Conservation (phyloP, 2,888 invertebrate species). For the Erebia ligea region DNA sequence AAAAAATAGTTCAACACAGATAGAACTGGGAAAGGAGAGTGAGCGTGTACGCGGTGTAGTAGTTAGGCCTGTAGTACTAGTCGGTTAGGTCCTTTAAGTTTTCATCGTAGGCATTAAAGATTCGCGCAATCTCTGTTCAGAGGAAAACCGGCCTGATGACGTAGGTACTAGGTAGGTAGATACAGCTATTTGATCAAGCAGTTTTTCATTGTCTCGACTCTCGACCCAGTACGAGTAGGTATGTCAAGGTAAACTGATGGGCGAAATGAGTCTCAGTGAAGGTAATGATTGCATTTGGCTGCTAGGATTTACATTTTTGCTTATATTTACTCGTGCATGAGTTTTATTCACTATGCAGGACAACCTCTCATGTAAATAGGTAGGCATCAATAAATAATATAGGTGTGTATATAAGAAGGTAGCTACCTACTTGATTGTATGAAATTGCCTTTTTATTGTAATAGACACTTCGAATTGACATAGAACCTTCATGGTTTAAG, state of each 20-base stretch:
- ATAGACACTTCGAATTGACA: not conserved
- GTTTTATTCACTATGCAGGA: conserved; percentile 30
- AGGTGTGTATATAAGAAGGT: no score
- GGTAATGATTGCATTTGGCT: conserved; percentile 38
- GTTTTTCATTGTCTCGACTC: conserved; percentile 39
- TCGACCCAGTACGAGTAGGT: conserved; percentile 31
- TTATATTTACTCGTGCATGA: conserved; percentile 2
- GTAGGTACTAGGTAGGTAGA: not conserved
- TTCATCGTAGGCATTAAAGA: not conserved
- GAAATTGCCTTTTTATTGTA: not conserved
- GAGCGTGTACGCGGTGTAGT: no score
- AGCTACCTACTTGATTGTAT: no score
- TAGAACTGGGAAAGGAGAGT: no score
- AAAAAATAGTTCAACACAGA: no score
- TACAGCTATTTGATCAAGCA: conserved; percentile 28
- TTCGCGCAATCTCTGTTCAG: conserved; percentile 15
- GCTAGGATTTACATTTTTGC: conserved; percentile 1
- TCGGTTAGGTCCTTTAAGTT: no score
- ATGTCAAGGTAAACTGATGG: conserved; percentile 44
- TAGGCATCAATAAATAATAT: no score
- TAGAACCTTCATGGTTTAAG: not conserved
- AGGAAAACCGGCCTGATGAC: conserved; percentile 21
- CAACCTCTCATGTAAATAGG: conserved; percentile 11
- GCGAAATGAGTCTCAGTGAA: conserved; percentile 41
- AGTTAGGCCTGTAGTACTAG: not conserved